Conservation (phyloP, 2,797 vertebrate genomes). For the Mormyrops attenuatus region DNA sequence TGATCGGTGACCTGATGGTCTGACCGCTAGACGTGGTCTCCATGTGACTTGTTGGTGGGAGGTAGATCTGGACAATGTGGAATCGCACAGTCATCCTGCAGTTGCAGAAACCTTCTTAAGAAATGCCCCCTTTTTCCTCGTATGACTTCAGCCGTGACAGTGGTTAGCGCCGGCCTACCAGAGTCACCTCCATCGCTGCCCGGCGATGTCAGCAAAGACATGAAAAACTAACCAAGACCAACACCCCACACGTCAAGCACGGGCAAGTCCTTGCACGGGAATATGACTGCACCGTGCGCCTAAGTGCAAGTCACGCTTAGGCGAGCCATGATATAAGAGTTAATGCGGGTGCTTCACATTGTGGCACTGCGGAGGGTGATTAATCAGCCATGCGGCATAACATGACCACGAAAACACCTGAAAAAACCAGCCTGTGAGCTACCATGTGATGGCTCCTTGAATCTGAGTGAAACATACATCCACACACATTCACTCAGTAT, state of each 20-base stretch:
- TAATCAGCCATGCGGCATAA: not conserved
- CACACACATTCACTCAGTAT: not conserved
- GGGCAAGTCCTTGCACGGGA: slow-evolving; percentile 2
- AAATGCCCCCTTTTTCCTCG: not conserved
- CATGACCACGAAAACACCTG: not conserved
- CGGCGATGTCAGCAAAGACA: not conserved
- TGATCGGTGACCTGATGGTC: not conserved
- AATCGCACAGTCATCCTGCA: not conserved
- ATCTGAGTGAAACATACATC: not conserved
- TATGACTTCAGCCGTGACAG: not conserved
- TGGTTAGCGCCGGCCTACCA: not conserved
- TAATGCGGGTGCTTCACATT: not conserved
- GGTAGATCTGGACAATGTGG: not conserved
- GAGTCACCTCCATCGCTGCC: not conserved
- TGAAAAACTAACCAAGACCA: not conserved
- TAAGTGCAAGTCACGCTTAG: slow-evolving; percentile 26
- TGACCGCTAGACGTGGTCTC: not conserved
- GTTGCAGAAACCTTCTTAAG: not conserved
- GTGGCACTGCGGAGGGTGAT: not conserved
- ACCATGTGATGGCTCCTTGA: not conserved
- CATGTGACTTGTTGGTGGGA: not conserved
- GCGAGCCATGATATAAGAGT: not conserved
- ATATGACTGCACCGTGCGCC: not conserved
- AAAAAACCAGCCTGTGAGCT: not conserved
- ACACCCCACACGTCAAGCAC: not conserved